Evolutionary conservation across 2,797 vertebrate genomes (phyloP).

Genomic region (Aphelocoma californica): DNA sequence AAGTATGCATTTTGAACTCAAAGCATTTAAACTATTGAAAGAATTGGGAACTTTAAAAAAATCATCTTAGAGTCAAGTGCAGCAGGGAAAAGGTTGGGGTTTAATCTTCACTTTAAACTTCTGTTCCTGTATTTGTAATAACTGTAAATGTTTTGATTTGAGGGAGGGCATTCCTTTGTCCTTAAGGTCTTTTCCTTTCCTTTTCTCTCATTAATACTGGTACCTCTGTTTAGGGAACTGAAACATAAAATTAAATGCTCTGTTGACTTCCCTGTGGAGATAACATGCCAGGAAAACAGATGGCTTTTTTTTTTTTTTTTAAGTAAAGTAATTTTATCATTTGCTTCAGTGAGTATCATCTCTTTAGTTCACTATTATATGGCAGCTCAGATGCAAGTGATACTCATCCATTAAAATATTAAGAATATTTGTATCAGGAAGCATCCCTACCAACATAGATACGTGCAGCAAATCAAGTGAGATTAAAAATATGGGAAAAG

Average conservation of each 20-base stretch:
- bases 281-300: slow-evolving; percentile 40
- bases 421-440: neutral
- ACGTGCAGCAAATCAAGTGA: neutral
- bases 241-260: slow-evolving; percentile 41
- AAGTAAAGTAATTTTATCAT: neutral
- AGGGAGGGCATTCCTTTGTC: neutral
- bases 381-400: neutral
- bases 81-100: neutral
- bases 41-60: neutral
- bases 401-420: neutral
- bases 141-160: neutral
- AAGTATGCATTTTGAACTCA: neutral
- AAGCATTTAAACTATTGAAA: neutral
- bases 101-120: neutral
- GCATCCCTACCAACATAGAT: neutral
- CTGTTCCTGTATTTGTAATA: neutral
- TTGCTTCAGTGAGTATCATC: neutral
- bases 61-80: neutral
- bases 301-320: neutral
- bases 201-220: neutral
- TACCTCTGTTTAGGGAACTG: neutral
- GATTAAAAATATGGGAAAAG: neutral
- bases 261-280: slow-evolving; percentile 11
- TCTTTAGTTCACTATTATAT: neutral
- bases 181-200: neutral